Evolutionary conservation across 2,113 vertebrate species (phyloP), one percentile per base, ranked within the genome.

Genomic region (Mystacornis crossleyi): DNA sequence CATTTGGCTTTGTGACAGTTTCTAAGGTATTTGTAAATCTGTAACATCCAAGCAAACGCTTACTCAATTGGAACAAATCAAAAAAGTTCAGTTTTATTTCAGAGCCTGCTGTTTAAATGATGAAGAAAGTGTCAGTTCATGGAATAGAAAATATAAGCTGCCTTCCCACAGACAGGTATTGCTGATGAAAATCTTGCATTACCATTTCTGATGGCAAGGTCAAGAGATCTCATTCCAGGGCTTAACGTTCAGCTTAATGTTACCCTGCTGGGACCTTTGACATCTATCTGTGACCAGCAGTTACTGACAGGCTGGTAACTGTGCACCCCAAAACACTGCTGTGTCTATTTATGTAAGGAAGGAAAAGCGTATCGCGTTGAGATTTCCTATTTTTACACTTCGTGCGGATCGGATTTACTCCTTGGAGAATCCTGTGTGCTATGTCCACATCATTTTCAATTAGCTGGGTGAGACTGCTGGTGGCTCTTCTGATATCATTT

Each of bases 321-420:
- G 43, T 23, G 82, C 89, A 71, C 96, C 91, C 51, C 69, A 62
- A 90, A 93, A 38, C 87, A 28, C 33, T 78, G 55, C 38, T 4
- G 33, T 70, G 58, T n/a, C 86, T 96, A 81, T 95, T 91, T 96
- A 23, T 62, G 82, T 70, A 50, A 53, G 12, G 69, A 86, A 88
- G 85, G 70, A 84, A 87, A 82, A 89, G 31, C 9, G 4, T 23
- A 69, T 89, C 4, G 0, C 25, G 1, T 61, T 74, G 85, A 82
- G 64, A 73, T 70, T 92, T 86, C 87, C 92, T 95, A 85, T 95
- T 96, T 95, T 94, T 95, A 89, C 55, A 23, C 83, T 64, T 86
- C 1, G 6, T 57, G 66, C 5, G 0, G 38, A 34, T 54, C 38
- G 4, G n/a, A 57, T 81, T 31, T 28, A 17, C 48, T 71, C 40